Conservation (phyloP, 2,888 invertebrate genomes). For the Trachelus troglodyta region DNA sequence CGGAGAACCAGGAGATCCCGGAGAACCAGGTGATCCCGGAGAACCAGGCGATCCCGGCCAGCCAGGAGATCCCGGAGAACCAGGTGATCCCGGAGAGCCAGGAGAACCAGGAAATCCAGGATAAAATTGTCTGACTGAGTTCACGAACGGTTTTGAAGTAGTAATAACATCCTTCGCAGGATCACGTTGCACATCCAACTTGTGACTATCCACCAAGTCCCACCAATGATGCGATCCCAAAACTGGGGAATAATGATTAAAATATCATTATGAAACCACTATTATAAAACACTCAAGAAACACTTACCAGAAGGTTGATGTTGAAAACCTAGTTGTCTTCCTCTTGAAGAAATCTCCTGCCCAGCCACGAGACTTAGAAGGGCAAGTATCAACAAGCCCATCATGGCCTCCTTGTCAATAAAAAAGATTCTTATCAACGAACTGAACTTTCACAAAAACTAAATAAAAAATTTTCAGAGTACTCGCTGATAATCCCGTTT, state of each 20-base stretch:
- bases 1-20: conserved; percentile 26
- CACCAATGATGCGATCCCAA: conserved; percentile 25
- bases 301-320: conserved; percentile 14
- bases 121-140: conserved; percentile 36
- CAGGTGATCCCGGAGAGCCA: neutral
- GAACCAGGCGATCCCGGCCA: conserved; percentile 5
- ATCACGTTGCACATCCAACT: conserved; percentile 37
- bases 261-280: too few species aligned
- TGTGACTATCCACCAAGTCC: conserved; percentile 48
- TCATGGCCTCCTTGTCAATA: conserved; percentile 3
- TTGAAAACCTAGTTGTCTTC: neutral
- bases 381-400: conserved; percentile 3
- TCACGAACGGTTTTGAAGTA: too few species aligned
- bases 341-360: neutral
- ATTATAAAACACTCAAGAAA: neutral
- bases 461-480: too few species aligned
- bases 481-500: too few species aligned
- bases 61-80: conserved; percentile 3
- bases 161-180: conserved; percentile 28
- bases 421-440: too few species aligned
- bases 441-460: too few species aligned
- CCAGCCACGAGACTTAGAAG: conserved; percentile 12
- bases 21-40: neutral
- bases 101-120: conserved; percentile 36
- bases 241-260: too few species aligned